These are phyloP conservation scores for Eulithis prunata DNA, from an alignment of 2,888 invertebrate genomes.

Conservation along the genomic window DNA sequence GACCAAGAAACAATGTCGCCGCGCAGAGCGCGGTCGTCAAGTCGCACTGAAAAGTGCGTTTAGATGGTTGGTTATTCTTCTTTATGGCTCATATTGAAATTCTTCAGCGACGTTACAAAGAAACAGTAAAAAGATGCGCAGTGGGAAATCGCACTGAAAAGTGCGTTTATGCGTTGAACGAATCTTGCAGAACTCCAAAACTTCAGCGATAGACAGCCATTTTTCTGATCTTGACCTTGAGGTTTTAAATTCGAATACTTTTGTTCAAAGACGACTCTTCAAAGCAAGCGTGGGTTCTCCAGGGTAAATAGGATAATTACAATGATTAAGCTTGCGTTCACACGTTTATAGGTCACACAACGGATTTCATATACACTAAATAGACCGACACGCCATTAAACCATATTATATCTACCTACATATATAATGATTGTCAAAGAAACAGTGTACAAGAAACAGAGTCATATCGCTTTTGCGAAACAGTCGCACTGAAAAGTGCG, in stretches of 20 bases:
- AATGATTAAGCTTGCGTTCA: too few relatives aligned
- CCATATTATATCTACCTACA: too few relatives aligned
- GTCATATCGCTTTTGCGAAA: conserved; percentile 3
- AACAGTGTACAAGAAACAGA: conserved; percentile 7
- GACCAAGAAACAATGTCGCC: conserved; percentile 8
- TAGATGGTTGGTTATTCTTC: too few relatives aligned
- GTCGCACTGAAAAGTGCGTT: neutral
- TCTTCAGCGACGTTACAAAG: neutral
- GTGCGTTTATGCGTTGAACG: conserved; percentile 8
- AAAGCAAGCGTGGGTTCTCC: neutral
- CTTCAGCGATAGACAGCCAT: neutral
- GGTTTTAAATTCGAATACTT: neutral
- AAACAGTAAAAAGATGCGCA: conserved; percentile 13
- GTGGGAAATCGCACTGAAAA: conserved; percentile 20
- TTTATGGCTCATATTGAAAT: neutral
- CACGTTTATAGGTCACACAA: conserved; percentile 2
- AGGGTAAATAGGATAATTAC: neutral
- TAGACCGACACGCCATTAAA: neutral
- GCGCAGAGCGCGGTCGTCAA: conserved; percentile 6
- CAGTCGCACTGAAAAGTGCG: conserved; percentile 28
- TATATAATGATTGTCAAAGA: conserved; percentile 1
- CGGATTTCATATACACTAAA: neutral
- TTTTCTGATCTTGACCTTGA: too few relatives aligned
- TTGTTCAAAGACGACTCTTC: neutral
- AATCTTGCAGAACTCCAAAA: neutral